Conservation (phyloP, 2,888 invertebrate genomes). For the Euplexia lucipara region DNA sequence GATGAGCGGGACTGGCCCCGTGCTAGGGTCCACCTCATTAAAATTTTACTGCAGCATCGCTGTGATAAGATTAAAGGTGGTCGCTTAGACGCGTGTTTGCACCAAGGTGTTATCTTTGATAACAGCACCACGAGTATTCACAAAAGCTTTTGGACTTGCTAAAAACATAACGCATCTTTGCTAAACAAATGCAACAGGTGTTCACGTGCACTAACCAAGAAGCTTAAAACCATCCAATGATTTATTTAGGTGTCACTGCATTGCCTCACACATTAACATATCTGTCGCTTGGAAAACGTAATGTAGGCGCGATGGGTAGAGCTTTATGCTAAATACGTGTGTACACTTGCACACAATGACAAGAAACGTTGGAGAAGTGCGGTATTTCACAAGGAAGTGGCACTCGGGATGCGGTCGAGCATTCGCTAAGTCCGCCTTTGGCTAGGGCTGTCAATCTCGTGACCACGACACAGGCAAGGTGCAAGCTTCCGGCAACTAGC, state of each 20-base stretch:
- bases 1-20: constrained; percentile 78
- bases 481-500: constrained; percentile 79
- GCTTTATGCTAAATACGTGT: constrained; percentile 55
- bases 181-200: constrained; percentile 25
- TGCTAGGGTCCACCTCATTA: constrained; percentile 79
- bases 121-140: constrained; percentile 48
- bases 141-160: not conserved
- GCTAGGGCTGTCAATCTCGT: constrained; percentile 76
- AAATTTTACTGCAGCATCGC: constrained; percentile 80
- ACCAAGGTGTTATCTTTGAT: constrained; percentile 62
- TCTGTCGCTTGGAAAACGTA: constrained; percentile 45
- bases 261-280: constrained; percentile 36
- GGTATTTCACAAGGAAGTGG: constrained; percentile 75
- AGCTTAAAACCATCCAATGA: constrained; percentile 49
- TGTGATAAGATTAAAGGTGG: constrained; percentile 76
- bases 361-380: constrained; percentile 64
- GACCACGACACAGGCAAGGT: constrained; percentile 68
- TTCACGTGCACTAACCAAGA: constrained; percentile 12
- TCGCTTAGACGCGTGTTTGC: constrained; percentile 63
- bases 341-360: constrained; percentile 50
- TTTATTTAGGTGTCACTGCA: constrained; percentile 42
- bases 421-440: constrained; percentile 67
- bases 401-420: constrained; percentile 64
- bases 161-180: not conserved
- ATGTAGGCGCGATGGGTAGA: constrained; percentile 28